Conservation (phyloP, 2,797 vertebrate genomes). For the Apogon hyalosoma region DNA sequence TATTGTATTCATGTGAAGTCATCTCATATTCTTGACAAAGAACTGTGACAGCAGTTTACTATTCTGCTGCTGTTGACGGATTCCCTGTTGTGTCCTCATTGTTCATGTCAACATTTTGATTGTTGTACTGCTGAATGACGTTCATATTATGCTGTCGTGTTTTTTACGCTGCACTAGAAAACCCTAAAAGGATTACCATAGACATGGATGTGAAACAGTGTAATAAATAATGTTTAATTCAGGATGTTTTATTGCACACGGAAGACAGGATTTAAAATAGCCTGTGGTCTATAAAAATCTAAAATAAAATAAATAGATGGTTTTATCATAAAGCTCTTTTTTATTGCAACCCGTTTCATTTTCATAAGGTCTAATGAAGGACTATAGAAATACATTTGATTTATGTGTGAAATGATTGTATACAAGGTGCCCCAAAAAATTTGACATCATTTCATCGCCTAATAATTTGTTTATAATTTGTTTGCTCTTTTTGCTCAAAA, state of each 20-base stretch:
- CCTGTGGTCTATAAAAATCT: not conserved
- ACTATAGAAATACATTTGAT: too few species aligned
- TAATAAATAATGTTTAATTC: constrained; percentile 23
- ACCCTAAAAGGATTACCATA: constrained; percentile 17
- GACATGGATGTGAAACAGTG: not conserved
- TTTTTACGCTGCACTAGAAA: constrained; percentile 20
- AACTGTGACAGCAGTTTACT: constrained; percentile 47
- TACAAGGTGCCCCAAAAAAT: too few species aligned
- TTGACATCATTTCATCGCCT: too few species aligned
- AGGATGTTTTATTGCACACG: not conserved
- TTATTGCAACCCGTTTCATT: not conserved
- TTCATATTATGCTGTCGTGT: constrained; percentile 25
- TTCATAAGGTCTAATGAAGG: not conserved
- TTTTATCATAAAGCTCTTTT: not conserved
- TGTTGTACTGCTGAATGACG: constrained; percentile 19
- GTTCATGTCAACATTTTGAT: constrained; percentile 44
- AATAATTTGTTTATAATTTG: too few species aligned
- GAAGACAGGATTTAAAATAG: constrained; percentile 8
- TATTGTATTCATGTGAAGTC: constrained; percentile 48
- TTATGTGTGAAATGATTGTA: too few species aligned
- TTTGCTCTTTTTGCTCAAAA: too few species aligned
- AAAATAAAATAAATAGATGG: not conserved
- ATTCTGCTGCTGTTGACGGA: not conserved
- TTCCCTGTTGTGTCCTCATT: constrained; percentile 29
- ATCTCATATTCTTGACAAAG: constrained; percentile 43